Base-by-base conservation (phyloP, 2,797 vertebrate species). In the Molossus molossus region DNA sequence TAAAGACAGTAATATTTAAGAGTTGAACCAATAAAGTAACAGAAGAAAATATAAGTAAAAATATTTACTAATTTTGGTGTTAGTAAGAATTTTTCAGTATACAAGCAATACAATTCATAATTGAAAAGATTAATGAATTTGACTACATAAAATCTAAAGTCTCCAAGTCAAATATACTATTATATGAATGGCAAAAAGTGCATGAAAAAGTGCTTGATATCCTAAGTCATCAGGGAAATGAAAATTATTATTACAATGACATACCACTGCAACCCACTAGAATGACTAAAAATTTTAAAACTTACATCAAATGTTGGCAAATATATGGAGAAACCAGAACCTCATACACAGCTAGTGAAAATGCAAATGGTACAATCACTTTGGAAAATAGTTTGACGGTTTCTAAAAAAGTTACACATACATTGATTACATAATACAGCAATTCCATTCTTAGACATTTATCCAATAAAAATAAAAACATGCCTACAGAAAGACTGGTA, bases 391-490 rank as follows among this genome's bases (percentile, higher is more conserved):
- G 29, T 53, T 87, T 57, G 70, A 55, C 50, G 10, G 37, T 40
- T 94, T 79, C 94, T 73, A 70, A 91, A 81, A 79, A 33, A 29
- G 33, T 76, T 93, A 69, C 87, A 91, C 1, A 9, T 40, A 64
- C 4, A 67, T 10, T 70, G 76, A n/a, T 25, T 37, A 37, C 70
- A 40, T 55, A 70, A 83, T 79, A 72, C 29, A 91, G 58, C 53
- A 48, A 80, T 50, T 81, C 33, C 3, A 62, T 65, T 83, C 60
- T 83, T 83, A 64, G 76, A 92, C 40, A 73, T 70, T 92, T 86
- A 83, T 76, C 10, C 70, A 90, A 91, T 60, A 88, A 89, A 96
- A 93, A 77, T 72, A 79, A 94, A 95, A 94, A 83, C 57, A 17
- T 69, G 18, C 87, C 40, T 83, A 72, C 45, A 79, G 62, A 96